A percentile compares a stretch with the other conserved stretches of the same genome.
phyloP scores from a whole-genome alignment of 2,888 invertebrate genomes.

The Aplocera efformata region DNA sequence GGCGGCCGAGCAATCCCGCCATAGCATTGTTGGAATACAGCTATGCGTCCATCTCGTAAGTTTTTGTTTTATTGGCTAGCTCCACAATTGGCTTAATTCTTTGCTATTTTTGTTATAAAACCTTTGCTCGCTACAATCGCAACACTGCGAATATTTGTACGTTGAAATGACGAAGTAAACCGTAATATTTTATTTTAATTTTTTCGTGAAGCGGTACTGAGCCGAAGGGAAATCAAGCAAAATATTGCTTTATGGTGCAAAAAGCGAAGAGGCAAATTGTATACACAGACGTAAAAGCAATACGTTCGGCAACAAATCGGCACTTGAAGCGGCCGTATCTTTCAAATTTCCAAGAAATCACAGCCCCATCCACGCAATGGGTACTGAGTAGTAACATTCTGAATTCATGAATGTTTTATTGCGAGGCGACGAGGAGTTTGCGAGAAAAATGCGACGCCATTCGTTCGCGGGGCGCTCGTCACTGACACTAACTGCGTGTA shows the following conservation, averaged over 20 bases:
- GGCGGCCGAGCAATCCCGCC: constrained; percentile 46
- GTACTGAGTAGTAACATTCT: constrained; percentile 62
- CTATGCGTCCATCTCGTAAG: constrained; percentile 43
- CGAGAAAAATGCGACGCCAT: constrained; percentile 71
- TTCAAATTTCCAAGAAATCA: constrained; percentile 47
- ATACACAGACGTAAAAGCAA: constrained; percentile 33
- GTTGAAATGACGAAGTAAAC: background rate
- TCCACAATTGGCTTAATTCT: constrained; percentile 41
- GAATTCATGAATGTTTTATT: constrained; percentile 76
- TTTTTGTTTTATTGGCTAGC: constrained; percentile 42
- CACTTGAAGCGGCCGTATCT: constrained; percentile 39
- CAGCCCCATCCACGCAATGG: constrained; percentile 48
- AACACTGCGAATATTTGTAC: constrained; percentile 1
- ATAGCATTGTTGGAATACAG: constrained; percentile 52
- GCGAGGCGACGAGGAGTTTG: constrained; percentile 62
- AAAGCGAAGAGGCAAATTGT: constrained; percentile 24
- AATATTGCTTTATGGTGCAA: constrained; percentile 18
- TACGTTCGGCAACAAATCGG: constrained; percentile 37
- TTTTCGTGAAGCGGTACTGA: constrained; percentile 2
- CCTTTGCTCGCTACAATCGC: constrained; percentile 28
- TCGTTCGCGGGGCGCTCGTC: constrained; percentile 64
- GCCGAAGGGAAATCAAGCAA: constrained; percentile 9
- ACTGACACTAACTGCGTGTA: constrained; percentile 73
- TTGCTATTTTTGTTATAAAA: constrained; percentile 34
- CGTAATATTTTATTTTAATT: constrained; percentile 3